These are phyloP conservation scores for Morinoia aosen DNA, from an alignment of 2,888 invertebrate genomes.

Conservation along the genomic window DNA sequence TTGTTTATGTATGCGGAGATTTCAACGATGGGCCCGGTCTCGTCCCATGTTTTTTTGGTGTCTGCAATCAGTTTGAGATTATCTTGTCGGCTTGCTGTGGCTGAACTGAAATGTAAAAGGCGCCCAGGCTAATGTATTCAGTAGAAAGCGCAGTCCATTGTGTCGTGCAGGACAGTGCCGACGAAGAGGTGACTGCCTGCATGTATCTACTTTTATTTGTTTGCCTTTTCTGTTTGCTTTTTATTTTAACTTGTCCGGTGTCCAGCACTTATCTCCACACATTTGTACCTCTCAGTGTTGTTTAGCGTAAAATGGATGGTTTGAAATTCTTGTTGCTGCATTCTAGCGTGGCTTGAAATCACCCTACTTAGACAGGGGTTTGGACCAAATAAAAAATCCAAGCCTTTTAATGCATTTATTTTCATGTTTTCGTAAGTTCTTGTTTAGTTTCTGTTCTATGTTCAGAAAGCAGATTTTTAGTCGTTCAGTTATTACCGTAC, in stretches of 20 bases:
- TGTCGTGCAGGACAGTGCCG: slow-evolving; percentile 2
- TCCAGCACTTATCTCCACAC: neutral
- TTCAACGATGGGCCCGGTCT: neutral
- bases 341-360: neutral
- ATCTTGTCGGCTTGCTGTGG: neutral
- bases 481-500: no score
- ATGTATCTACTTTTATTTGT: neutral
- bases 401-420: neutral
- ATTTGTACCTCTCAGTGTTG: neutral
- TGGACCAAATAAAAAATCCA: neutral
- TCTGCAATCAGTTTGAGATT: slow-evolving; percentile 3
- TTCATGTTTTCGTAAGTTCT: no score
- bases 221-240: neutral
- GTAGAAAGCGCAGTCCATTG: slow-evolving; percentile 1
- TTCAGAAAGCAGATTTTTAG: no score
- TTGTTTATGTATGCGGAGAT: neutral
- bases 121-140: neutral
- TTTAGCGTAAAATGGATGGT: neutral
- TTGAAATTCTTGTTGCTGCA: neutral
- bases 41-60: neutral
- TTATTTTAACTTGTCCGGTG: neutral
- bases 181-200: neutral
- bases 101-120: slow-evolving; percentile 12
- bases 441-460: no score
- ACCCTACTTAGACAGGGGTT: neutral